Conservation (phyloP, 2,888 invertebrate species). For the Mermis nigrescens region DNA sequence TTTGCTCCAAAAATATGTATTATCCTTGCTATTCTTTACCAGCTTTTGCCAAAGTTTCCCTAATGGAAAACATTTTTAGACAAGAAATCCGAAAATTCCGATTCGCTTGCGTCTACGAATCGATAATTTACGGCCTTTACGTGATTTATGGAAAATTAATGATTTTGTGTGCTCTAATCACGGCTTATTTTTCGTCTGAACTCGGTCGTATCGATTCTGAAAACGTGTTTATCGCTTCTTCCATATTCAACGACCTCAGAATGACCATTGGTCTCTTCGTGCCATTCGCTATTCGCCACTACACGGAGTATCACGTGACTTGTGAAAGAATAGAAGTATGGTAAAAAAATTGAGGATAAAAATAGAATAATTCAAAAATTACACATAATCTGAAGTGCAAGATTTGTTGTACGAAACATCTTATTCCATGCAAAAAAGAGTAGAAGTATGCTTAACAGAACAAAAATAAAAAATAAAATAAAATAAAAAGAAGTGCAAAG, state of each 20-base stretch:
- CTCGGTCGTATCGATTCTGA: slow-evolving; percentile 52
- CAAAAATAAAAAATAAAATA: too few relatives aligned
- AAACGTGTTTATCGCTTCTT: slow-evolving; percentile 34
- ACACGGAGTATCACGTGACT: slow-evolving; percentile 29
- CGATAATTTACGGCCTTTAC: slow-evolving; percentile 40
- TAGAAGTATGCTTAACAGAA: too few relatives aligned
- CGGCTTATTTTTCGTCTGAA: background rate
- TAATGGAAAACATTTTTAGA: too few relatives aligned
- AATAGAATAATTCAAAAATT: too few relatives aligned
- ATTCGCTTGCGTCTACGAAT: slow-evolving; percentile 18
- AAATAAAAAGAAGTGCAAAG: too few relatives aligned
- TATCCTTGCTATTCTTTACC: too few relatives aligned
- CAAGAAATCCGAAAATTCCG: slow-evolving; percentile 43
- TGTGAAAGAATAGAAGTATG: slow-evolving; percentile 29
- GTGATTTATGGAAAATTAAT: slow-evolving; percentile 55
- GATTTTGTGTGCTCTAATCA: slow-evolving; percentile 32
- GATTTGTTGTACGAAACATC: too few relatives aligned
- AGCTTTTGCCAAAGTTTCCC: too few relatives aligned
- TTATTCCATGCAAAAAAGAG: too few relatives aligned
- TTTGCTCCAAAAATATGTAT: too few relatives aligned
- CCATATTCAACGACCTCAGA: slow-evolving; percentile 60
- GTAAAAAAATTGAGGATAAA: too few relatives aligned
- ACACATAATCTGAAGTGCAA: too few relatives aligned
- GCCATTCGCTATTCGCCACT: slow-evolving; percentile 30
- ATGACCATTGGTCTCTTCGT: slow-evolving; percentile 33